Evolutionary conservation across 2,888 invertebrate genomes (phyloP).

Genomic region (Micropterix aruncella): DNA sequence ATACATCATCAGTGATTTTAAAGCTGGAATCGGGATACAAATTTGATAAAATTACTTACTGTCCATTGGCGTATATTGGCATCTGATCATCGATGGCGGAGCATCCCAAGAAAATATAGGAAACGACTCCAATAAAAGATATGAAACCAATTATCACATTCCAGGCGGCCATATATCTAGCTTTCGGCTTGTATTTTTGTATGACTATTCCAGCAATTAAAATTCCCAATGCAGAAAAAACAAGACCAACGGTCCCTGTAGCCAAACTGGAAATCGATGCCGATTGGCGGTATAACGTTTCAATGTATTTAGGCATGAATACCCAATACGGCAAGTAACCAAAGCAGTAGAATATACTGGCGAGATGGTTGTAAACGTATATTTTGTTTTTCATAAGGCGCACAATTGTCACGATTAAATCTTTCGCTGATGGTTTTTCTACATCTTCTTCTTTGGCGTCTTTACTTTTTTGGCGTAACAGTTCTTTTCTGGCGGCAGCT

Average conservation of each 20-base stretch:
- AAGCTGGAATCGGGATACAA: neutral
- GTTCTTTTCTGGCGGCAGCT: conserved; percentile 35
- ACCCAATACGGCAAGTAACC: conserved; percentile 66
- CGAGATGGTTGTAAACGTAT: conserved; percentile 57
- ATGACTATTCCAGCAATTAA: conserved; percentile 52
- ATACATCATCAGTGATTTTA: neutral
- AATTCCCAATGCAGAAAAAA: conserved; percentile 54
- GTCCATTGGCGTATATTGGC: conserved; percentile 11
- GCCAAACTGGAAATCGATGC: conserved; percentile 62
- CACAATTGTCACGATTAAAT: conserved; percentile 49
- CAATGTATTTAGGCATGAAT: conserved; percentile 72
- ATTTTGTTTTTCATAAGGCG: conserved; percentile 50
- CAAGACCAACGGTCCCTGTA: conserved; percentile 56
- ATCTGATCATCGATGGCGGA: conserved; percentile 40
- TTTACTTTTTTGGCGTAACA: conserved; percentile 12
- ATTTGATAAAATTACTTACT: neutral
- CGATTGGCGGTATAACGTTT: conserved; percentile 65
- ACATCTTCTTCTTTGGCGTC: conserved; percentile 13
- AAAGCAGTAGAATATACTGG: conserved; percentile 57
- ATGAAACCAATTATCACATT: conserved; percentile 50
- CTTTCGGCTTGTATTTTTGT: conserved; percentile 49
- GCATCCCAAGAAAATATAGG: conserved; percentile 53
- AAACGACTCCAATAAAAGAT: conserved; percentile 45
- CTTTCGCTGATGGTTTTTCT: conserved; percentile 27
- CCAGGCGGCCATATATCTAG: conserved; percentile 53